Base-by-base conservation (phyloP, 2,888 invertebrate genomes). In the Cryptophagus acutangulus region DNA sequence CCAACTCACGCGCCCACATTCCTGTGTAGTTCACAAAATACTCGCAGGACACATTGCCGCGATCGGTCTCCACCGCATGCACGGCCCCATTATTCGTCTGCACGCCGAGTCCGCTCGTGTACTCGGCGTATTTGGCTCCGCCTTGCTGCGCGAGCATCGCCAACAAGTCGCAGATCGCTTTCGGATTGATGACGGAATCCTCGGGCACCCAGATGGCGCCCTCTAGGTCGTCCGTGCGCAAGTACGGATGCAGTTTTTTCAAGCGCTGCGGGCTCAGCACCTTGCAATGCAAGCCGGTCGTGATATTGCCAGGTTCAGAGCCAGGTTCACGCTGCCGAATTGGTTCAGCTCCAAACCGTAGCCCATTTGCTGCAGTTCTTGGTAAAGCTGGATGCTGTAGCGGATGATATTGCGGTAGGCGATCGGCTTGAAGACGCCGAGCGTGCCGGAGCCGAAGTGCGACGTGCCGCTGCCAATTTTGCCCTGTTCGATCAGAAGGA, bases 21-120 rank as follows among this genome's bases (percentile, higher is more conserved):
- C 84, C 84, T 41, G 81, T 77, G 63, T 81, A 81, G 63, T 83
- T 83, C 29, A 84, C 76, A 58, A 80, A 78, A 69, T 76, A 78
- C 66, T 80, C 77, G 58, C 79, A 81, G 24, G 66, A 59, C 29
- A 80, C 71, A 35, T 62, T 69, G 15, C 83, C 83, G 40, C 65
- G 63, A 34, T 73, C 73, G 0, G 83, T 84, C 43, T 75, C 71
- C 2, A 84, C 78, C 17, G 73, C 74, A 42, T 73, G 71, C 3
- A 84, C 78, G 42, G 68, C 58, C 25, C 71, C 69, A 56, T 79
- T 75, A 49, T 76, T 71, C 5, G 81, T 78, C 2, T 73, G 57
- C 8, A 84, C 74, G 55, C 73, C 66, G 34, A 74, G 58, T 10
- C 83, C 75, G 35, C 62, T 58, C 40, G 80, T 79, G 41, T 78